Evolutionary conservation across 2,797 vertebrate species (phyloP).

Genomic region (Arrhamphus sclerolepis): DNA sequence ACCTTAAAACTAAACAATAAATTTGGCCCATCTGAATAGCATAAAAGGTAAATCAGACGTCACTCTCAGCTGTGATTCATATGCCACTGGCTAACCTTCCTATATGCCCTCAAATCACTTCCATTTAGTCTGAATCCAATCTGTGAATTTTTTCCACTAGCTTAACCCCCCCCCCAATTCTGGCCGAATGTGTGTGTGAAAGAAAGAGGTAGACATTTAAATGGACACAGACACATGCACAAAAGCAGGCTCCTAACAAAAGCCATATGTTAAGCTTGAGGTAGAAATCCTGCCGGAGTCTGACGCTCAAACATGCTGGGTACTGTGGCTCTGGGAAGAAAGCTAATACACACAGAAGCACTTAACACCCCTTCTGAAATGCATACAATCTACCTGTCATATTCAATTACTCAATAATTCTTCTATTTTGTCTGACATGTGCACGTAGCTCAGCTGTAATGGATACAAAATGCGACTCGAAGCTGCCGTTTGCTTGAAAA

Average conservation of each 20-base stretch:
- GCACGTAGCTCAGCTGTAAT: constrained; percentile 6
- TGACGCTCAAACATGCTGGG: constrained; percentile 35
- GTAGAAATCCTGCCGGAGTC: constrained; percentile 54
- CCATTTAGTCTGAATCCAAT: constrained; percentile 59
- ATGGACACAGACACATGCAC: constrained; percentile 42
- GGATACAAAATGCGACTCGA: not conserved
- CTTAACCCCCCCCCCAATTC: constrained; percentile 71
- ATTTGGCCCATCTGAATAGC: constrained; percentile 1
- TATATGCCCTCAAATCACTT: constrained; percentile 45
- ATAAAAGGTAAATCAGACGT: constrained; percentile 25
- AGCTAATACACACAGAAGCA: constrained; percentile 31
- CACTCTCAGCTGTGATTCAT: constrained; percentile 38
- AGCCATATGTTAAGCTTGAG: constrained; percentile 76
- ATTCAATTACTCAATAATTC: constrained; percentile 20
- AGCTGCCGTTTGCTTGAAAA: constrained; percentile 25
- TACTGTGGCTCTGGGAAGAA: constrained; percentile 24
- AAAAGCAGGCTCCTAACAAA: constrained; percentile 75
- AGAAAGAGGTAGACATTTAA: constrained; percentile 52
- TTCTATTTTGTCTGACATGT: constrained; percentile 27
- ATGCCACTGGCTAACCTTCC: constrained; percentile 23
- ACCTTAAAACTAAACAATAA: not conserved
- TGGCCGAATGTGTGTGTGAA: constrained; percentile 48
- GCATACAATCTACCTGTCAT: constrained; percentile 29
- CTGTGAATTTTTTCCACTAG: constrained; percentile 71
- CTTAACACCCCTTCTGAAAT: constrained; percentile 48